These are phyloP conservation scores for Busseola fusca DNA, from an alignment of 2,888 invertebrate species.

Conservation along the genomic window DNA sequence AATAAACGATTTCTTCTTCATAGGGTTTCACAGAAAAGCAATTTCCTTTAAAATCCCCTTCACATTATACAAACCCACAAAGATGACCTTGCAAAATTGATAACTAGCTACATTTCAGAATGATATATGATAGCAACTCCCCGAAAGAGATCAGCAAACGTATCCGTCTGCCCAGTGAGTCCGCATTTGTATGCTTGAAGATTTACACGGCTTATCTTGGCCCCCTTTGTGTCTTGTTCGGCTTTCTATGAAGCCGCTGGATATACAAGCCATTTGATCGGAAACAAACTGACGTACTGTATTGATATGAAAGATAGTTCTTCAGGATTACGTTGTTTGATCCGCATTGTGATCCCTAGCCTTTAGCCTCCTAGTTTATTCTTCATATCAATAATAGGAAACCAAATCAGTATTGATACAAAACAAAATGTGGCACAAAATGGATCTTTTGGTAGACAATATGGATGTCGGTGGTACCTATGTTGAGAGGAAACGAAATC, in stretches of 20 bases:
- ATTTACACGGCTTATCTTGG: constrained; percentile 75
- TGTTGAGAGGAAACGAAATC: constrained; percentile 42
- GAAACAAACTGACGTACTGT: constrained; percentile 65
- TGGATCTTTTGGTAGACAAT: constrained; percentile 26
- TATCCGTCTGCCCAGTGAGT: constrained; percentile 64
- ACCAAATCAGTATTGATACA: constrained; percentile 59
- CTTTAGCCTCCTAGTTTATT: constrained; percentile 51
- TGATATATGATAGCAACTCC: constrained; percentile 64
- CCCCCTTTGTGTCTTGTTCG: constrained; percentile 75
- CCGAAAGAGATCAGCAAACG: constrained; percentile 68
- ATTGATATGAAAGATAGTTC: constrained; percentile 65
- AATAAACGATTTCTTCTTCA: background rate
- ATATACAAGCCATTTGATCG: constrained; percentile 66
- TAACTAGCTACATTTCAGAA: constrained; percentile 62
- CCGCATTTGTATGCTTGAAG: constrained; percentile 75
- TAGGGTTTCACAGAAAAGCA: constrained; percentile 2
- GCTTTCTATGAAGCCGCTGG: constrained; percentile 65
- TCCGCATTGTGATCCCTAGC: constrained; percentile 54
- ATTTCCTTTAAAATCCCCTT: constrained; percentile 24
- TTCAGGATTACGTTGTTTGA: constrained; percentile 58
- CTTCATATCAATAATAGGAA: constrained; percentile 53
- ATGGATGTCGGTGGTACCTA: constrained; percentile 31
- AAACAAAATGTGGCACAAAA: constrained; percentile 37
- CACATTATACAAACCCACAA: constrained; percentile 18
- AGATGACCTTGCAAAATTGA: constrained; percentile 57